phyloP scores from a whole-genome alignment of 2,888 invertebrate genomes.

The Leptinotarsa juncta region DNA sequence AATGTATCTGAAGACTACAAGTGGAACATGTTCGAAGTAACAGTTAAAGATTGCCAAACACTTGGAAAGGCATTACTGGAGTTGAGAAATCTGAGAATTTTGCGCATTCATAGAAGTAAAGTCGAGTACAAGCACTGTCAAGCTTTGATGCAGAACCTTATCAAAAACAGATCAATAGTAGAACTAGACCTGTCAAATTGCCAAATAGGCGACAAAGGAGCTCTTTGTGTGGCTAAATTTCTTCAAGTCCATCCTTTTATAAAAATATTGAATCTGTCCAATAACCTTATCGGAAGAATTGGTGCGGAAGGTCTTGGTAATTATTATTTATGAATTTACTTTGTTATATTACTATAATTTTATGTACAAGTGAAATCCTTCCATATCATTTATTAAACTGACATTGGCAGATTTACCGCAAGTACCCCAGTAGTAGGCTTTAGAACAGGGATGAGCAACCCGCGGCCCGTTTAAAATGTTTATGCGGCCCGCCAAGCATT shows the following conservation, averaged over 20 bases:
- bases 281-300: slow-evolving; percentile 57
- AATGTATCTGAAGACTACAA: slow-evolving; percentile 69
- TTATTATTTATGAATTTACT: not conserved
- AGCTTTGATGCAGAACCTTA: slow-evolving; percentile 66
- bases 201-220: slow-evolving; percentile 73
- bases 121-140: slow-evolving; percentile 72
- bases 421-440: no score
- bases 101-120: slow-evolving; percentile 72
- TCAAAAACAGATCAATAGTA: slow-evolving; percentile 63
- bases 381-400: no score
- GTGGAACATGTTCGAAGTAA: slow-evolving; percentile 73
- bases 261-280: slow-evolving; percentile 68
- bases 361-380: no score
- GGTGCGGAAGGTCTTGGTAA: slow-evolving; percentile 60
- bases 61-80: slow-evolving; percentile 65
- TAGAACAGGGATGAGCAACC: no score
- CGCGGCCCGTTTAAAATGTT: no score
- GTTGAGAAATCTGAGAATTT: slow-evolving; percentile 67
- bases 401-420: no score
- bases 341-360: no score
- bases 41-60: slow-evolving; percentile 70
- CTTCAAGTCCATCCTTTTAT: slow-evolving; percentile 67
- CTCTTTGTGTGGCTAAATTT: slow-evolving; percentile 73
- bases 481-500: no score
- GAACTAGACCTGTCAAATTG: slow-evolving; percentile 77